Base-by-base conservation (phyloP, 1,140 invertebrate genomes). In the Pachypeltis micranthus region DNA sequence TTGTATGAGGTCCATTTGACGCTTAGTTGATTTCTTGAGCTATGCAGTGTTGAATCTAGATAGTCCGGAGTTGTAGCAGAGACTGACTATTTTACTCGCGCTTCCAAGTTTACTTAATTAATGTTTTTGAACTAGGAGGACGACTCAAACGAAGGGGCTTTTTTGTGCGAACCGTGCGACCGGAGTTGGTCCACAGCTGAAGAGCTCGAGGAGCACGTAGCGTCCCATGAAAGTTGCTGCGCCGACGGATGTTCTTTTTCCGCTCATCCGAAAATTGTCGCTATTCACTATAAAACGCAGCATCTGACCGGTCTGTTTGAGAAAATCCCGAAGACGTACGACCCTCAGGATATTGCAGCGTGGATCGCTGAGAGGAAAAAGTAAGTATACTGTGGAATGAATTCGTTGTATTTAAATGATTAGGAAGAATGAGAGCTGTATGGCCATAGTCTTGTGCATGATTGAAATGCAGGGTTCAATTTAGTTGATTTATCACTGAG, bases 171-270 rank as follows among this genome's bases (percentile, higher is more conserved):
- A 69, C 79, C 81, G 39, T 93, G 91, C 74, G 87, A 89, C 67
- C 79, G 83, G 73, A 79, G 82, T 39, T 90, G 90, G 72, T 72
- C 74, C 51, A 79, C 76, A 3, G 65, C 76, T 51, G 75, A 83
- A 23, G 71, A 78, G 64, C 79, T 86, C 55, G 69, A 82, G 47
- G 75, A 77, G 55, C 90, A 93, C 72, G 76, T 83, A 66, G 69
- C 74, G 2, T 80, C 83, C 66, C 90, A 93, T 75, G 77, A 81
- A 73, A 74, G 78, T 72, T 93, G 89, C 71, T 84, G 83, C 44
- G 81, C 87, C 19, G 86, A 91, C 69, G 85, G 85, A n/a, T 93
- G 91, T 71, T 81, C 77, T 25, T 93, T 89, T 76, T 77, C 83
- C 16, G 90, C 88, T 19, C 83, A 90, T 73, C 81, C 86, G 10